These are phyloP conservation scores for Limnephilus marmoratus DNA, from an alignment of 2,888 invertebrate genomes.

Conservation along the genomic window DNA sequence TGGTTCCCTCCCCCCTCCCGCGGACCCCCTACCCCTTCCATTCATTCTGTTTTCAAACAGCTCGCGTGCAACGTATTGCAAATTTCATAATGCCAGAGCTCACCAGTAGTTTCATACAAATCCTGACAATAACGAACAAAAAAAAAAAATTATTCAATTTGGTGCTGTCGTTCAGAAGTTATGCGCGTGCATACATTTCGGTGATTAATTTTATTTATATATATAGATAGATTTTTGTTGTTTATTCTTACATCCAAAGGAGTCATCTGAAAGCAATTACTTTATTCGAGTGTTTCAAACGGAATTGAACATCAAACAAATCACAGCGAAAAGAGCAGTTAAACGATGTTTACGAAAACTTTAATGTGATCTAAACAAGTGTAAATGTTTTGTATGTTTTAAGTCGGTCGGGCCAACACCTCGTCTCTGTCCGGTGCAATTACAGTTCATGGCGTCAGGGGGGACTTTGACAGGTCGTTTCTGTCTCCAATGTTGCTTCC, in stretches of 20 bases:
- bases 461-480: constrained; percentile 5
- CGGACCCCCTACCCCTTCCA: too few relatives aligned
- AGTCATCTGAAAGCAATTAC: background rate
- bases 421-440: constrained; percentile 40
- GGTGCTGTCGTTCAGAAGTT: too few relatives aligned
- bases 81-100: too few relatives aligned
- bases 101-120: too few relatives aligned
- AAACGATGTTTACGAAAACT: background rate
- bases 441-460: constrained; percentile 9
- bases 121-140: too few relatives aligned
- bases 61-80: too few relatives aligned
- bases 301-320: background rate
- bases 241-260: background rate
- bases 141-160: too few relatives aligned
- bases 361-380: background rate
- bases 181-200: too few relatives aligned
- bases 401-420: constrained; percentile 6
- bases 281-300: background rate
- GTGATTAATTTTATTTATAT: too few relatives aligned
- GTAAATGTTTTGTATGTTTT: constrained; percentile 19
- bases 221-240: too few relatives aligned
- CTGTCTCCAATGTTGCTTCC: constrained; percentile 16
- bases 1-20: too few relatives aligned
- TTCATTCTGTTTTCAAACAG: too few relatives aligned
- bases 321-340: background rate